Base-by-base conservation (phyloP, 30 jellyfish, hydroid and myxozoan genomes). In the Clytia hemisphaerica region DNA sequence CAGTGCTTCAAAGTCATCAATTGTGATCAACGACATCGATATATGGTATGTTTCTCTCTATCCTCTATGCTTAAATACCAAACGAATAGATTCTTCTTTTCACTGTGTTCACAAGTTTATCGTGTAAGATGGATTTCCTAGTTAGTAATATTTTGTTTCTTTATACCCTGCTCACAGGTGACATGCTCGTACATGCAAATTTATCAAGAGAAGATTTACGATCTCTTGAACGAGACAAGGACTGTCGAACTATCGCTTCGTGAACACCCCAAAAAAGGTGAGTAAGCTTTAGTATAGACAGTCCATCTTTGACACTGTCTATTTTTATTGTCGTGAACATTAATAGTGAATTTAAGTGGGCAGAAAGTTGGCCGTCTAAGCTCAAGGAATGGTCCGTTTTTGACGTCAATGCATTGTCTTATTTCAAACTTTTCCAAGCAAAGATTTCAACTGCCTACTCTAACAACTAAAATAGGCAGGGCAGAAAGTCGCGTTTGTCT, bases 171-270 rank as follows among this genome's bases (percentile, higher is more conserved):
- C 15, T 54, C 67, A 2, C 59, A 89, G 98, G 98, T 89, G 25
- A 89, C 93, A 1, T 89, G 98, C 58, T 89, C 98, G 16, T 89
- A 89, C 78, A 66, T 89, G 72, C 98, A 89, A 81, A 89, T 89
- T 69, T 89, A 89, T 53, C 98, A 89, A 70, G 98, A 89, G 35
- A 89, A 89, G 64, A 79, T 89, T 32, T 89, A 75, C 83, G 98
- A 89, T 76, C 75, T 89, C 33, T 57, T 89, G 24, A 89, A 89
- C 54, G 92, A 93, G 4, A 89, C 95, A 7, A 59, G 98, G 70
- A 89, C 98, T 10, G 93, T 89, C 12, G 94, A 89, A 55, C 84
- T 89, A 0, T 89, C 98, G 2, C 73, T 89, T 7, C 51, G 98
- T 34, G 94, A 89, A 38, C 98, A 89, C 36, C 98, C 98, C 4